These are phyloP conservation scores for Trypoxylus dichotomus DNA, from an alignment of 1,140 invertebrate genomes.

Conservation along the genomic window DNA sequence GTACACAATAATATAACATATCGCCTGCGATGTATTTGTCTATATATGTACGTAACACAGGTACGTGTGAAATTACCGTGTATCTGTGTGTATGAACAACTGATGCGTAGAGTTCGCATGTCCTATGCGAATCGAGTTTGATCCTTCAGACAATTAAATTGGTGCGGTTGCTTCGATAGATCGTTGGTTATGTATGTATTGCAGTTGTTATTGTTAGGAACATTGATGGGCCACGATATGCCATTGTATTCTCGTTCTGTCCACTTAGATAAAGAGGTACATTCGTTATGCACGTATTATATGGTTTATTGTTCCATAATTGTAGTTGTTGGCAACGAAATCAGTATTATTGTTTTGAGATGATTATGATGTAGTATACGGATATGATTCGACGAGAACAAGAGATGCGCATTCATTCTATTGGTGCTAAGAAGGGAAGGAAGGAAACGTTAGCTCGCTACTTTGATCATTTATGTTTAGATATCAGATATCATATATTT, in stretches of 20 bases:
- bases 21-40: neutral
- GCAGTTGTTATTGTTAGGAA: neutral
- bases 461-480: too few relatives aligned
- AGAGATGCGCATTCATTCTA: too few relatives aligned
- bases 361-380: neutral
- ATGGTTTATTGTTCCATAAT: constrained; percentile 18
- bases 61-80: neutral
- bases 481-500: too few relatives aligned
- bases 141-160: constrained; percentile 7
- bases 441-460: too few relatives aligned
- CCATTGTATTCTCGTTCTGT: constrained; percentile 16
- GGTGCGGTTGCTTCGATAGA: neutral
- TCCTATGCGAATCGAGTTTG: neutral
- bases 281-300: constrained; percentile 5
- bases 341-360: neutral
- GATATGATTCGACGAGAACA: neutral
- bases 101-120: neutral
- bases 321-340: neutral
- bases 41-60: neutral
- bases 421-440: too few relatives aligned
- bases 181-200: neutral
- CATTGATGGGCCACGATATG: neutral
- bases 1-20: neutral
- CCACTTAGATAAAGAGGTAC: constrained; percentile 17
- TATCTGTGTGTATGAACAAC: neutral